Percentiles rank a stretch among this genome's conserved stretches.
phyloP scores from a whole-genome alignment of 2,888 invertebrate genomes.

The Trissonchulus sp. region DNA sequence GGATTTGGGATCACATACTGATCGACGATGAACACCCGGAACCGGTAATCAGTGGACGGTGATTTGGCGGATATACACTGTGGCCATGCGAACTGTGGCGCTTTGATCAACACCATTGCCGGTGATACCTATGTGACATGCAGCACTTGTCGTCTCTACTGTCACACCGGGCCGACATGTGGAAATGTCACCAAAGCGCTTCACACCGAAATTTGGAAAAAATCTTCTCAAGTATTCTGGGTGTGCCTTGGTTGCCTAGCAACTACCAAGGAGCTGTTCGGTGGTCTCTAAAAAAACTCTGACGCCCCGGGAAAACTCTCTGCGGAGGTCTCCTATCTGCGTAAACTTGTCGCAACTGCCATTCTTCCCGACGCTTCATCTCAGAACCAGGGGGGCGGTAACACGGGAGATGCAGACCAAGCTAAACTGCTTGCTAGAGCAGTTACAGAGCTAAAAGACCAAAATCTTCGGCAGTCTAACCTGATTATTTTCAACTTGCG shows the following conservation, averaged over 20 bases:
- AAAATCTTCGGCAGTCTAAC: background rate
- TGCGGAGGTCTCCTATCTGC: background rate
- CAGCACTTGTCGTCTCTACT: background rate
- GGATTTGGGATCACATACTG: too few species aligned
- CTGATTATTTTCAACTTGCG: background rate
- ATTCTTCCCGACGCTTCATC: background rate
- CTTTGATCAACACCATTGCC: background rate
- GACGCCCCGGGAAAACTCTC: background rate
- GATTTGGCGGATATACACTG: too few species aligned
- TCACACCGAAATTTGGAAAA: background rate
- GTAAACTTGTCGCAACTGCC: background rate
- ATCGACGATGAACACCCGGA: too few species aligned
- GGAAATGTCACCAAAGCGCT: background rate
- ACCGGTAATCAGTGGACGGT: too few species aligned
- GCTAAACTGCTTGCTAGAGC: background rate
- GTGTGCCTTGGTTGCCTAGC: background rate
- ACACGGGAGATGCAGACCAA: too few species aligned
- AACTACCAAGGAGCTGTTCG: background rate
- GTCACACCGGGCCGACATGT: background rate
- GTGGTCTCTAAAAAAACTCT: background rate
- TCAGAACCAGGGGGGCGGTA: background rate
- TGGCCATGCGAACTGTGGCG: background rate
- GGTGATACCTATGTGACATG: slow-evolving; percentile 3
- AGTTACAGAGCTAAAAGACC: background rate
- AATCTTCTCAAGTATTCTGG: background rate